Conservation (phyloP, 2,888 invertebrate species). For the Meliscaeva auricollis region DNA sequence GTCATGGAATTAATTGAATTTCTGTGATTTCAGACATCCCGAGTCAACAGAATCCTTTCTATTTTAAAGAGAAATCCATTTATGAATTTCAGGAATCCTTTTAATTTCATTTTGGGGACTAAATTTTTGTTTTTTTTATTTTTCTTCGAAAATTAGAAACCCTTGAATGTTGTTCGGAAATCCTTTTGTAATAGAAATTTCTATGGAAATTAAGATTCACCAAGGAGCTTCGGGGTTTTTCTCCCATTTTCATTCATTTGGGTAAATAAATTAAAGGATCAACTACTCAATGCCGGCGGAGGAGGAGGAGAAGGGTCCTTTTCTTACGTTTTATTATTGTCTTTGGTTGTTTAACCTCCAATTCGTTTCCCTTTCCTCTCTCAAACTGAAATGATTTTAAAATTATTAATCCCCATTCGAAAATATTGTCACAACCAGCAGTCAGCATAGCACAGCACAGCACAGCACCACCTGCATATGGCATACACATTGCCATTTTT, state of each 20-base stretch:
- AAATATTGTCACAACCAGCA: slow-evolving; percentile 1
- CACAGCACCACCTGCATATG: slow-evolving; percentile 28
- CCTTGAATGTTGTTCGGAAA: background rate
- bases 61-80: background rate
- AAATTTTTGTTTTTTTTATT: background rate
- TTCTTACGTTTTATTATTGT: background rate
- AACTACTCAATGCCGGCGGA: background rate
- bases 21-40: background rate
- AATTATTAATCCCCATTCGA: background rate
- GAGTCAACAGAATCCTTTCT: background rate
- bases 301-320: too few species aligned
- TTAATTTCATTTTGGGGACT: slow-evolving; percentile 6
- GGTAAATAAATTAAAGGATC: slow-evolving; percentile 1
- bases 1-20: background rate
- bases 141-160: too few species aligned
- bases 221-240: background rate
- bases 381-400: background rate
- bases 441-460: too few species aligned
- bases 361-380: background rate
- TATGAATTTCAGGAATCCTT: background rate
- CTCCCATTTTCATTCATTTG: background rate
- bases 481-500: slow-evolving; percentile 8
- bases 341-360: background rate
- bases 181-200: background rate
- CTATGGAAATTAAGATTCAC: background rate